These are phyloP conservation scores for Falco concolor DNA, from an alignment of 2,797 vertebrate species.

Conservation along the genomic window DNA sequence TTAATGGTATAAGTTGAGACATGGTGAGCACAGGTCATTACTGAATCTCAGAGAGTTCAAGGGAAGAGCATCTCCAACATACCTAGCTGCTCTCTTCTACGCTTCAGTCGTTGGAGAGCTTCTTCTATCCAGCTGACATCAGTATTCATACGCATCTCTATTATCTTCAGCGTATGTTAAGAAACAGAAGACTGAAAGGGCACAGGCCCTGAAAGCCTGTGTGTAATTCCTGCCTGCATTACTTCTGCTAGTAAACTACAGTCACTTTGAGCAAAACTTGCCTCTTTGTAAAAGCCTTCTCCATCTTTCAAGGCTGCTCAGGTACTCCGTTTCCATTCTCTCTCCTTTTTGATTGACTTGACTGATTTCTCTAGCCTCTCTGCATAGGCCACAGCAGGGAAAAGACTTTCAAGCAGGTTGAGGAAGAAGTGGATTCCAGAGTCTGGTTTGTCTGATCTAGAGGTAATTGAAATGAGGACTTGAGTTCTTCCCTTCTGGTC, in stretches of 20 bases:
- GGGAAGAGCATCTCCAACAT: neutral
- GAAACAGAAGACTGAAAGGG: neutral
- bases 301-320: neutral
- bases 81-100: neutral
- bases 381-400: neutral
- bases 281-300: neutral
- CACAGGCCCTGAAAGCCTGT: neutral
- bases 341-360: neutral
- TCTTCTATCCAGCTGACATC: neutral
- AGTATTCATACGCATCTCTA: neutral
- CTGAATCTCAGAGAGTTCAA: neutral
- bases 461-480: neutral
- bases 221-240: neutral
- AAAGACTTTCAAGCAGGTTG: neutral
- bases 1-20: neutral
- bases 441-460: neutral
- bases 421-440: neutral
- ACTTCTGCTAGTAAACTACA: neutral
- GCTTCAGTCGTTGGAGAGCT: neutral
- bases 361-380: neutral
- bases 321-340: neutral
- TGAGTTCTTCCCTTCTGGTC: neutral
- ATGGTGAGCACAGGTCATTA: neutral
- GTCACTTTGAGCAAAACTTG: neutral
- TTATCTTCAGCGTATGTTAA: neutral